phyloP scores from a whole-genome alignment of 1,140 invertebrate species.

The Hestina assimilis region DNA sequence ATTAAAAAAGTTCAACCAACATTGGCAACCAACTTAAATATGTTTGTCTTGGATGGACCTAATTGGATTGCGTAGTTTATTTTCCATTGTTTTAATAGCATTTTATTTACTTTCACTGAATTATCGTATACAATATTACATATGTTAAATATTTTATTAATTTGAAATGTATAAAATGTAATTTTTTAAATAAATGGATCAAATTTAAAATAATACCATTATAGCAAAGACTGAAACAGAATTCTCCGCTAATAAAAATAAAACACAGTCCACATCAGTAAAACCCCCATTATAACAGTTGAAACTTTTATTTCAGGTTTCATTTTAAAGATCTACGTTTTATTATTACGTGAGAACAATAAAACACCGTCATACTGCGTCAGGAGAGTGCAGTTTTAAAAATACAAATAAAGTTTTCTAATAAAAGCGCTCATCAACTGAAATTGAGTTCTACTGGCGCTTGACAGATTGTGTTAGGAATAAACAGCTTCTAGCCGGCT shows the following conservation, averaged over 20 bases:
- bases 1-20: too few relatives aligned
- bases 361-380: constrained; percentile 10
- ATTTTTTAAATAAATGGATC: too few relatives aligned
- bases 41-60: too few relatives aligned
- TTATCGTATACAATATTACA: too few relatives aligned
- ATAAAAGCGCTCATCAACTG: constrained; percentile 16
- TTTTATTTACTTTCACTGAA: too few relatives aligned
- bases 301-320: constrained; percentile 33
- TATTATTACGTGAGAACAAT: constrained; percentile 17
- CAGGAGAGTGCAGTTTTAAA: constrained; percentile 32
- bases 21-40: too few relatives aligned
- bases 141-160: too few relatives aligned
- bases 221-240: too few relatives aligned
- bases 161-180: too few relatives aligned
- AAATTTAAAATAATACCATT: too few relatives aligned
- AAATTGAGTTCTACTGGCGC: constrained; percentile 3
- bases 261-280: constrained; percentile 9
- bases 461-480: constrained; percentile 13
- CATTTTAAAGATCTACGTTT: constrained; percentile 32
- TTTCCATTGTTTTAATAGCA: too few relatives aligned
- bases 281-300: constrained; percentile 19
- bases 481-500: background rate
- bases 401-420: constrained; percentile 36
- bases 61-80: too few relatives aligned
- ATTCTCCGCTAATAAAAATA: constrained; percentile 15